Base-by-base conservation (phyloP, 2,797 vertebrate genomes). In the Coccyzus lansbergi region DNA sequence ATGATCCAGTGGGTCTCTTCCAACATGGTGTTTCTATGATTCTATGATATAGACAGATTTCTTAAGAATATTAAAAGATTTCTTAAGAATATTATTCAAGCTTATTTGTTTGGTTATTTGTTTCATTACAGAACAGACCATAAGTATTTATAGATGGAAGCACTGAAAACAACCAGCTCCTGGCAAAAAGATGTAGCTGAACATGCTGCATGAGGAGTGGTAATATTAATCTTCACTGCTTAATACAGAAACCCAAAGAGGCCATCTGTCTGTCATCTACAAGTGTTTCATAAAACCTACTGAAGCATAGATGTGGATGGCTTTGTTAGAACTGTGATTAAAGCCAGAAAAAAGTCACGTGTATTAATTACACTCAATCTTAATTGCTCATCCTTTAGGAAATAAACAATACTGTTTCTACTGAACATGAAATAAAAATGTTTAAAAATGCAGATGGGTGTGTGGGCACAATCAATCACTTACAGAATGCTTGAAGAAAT, bases 261-360 rank as follows among this genome's bases (percentile, higher is more conserved):
- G 67, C 92, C 92, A 93, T 96, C 94, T 96, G 95, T 69, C 90
- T 91, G 84, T 94, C 89, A 92, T 87, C 72, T 93, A 63, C 72
- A 89, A 95, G 63, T 1, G 31, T 92, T 95, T 94, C 91, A 91
- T 81, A 93, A 96, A 96, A 91, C 44, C 87, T 76, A 51, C 79
- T 86, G 86, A 95, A 93, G 86, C 88, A 83, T 78, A 82, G 71
- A 87, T 55, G 31, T 68, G 76, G 69, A 95, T 44, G 59, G 58
- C 17, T 83, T 16, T 89, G 79, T 83, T 92, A 72, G 31, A 90
- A 59, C 76, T 59, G 62, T 76, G 84, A 78, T 88, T 91, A 93
- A 40, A 90, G 42, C 59, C 65, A 25, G n/a, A 53, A 42, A 83
- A 60, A 70, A 76, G 15, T 69, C 48, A 88, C 12, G 2, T 78